Percentiles rank a stretch among this genome's conserved stretches.
Evolutionary conservation across 2,113 vertebrate species (phyloP).

Genomic region (Percopsis transmontana): DNA sequence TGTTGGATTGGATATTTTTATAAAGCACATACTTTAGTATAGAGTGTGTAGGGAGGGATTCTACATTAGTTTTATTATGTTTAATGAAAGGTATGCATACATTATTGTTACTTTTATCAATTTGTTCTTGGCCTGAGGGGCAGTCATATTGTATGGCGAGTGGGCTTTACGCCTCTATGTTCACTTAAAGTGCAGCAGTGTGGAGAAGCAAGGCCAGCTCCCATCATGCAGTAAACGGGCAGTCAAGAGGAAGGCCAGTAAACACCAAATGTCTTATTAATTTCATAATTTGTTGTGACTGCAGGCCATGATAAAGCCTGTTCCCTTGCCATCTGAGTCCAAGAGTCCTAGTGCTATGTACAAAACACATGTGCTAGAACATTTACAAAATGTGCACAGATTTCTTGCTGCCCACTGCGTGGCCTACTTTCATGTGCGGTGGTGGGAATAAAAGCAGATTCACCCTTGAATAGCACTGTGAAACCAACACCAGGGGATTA

Average conservation of each 20-base stretch:
- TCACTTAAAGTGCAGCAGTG: conserved; percentile 47
- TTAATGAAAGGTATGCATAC: no score
- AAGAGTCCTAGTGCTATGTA: conserved; percentile 58
- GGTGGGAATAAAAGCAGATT: conserved; percentile 71
- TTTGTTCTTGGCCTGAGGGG: conserved; percentile 22
- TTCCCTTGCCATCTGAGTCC: conserved; percentile 80
- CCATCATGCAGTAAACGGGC: conserved; percentile 71
- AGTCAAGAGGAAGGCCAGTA: conserved; percentile 78
- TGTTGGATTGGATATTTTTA: conserved; percentile 23
- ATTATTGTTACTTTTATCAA: no score
- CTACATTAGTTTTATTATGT: no score
- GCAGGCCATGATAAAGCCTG: conserved; percentile 78
- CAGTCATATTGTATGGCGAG: conserved; percentile 48
- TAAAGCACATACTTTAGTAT: no score
- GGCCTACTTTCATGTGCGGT: conserved; percentile 77
- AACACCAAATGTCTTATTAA: conserved; percentile 84
- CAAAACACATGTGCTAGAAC: conserved; percentile 15
- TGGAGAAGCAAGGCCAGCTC: conserved; percentile 62
- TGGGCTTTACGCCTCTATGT: conserved; percentile 46
- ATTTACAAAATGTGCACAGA: conserved; percentile 39
- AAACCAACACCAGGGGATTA: conserved; percentile 68
- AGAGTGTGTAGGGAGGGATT: no score
- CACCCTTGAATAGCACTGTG: conserved; percentile 69
- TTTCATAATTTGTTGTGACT: conserved; percentile 80
- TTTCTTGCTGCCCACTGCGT: conserved; percentile 55